phyloP scores from a whole-genome alignment of 2,797 vertebrate genomes.

The Diplodus sargus region DNA sequence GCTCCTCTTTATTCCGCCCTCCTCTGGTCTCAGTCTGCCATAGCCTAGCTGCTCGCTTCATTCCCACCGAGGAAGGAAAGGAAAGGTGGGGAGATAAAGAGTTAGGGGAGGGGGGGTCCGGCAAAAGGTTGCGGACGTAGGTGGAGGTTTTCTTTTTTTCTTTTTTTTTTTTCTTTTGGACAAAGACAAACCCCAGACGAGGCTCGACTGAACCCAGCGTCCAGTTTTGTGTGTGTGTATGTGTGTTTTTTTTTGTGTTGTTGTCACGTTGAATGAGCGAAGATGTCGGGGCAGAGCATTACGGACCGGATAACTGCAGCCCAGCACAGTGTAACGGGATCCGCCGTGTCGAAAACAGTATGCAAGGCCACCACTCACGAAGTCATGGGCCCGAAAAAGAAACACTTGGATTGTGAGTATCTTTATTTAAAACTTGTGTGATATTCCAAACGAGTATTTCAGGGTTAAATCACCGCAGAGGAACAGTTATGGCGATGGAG shows the following conservation, averaged over 20 bases:
- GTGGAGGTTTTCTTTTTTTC: conserved; percentile 59
- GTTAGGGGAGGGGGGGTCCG: conserved; percentile 26
- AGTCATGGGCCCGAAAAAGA: conserved; percentile 93
- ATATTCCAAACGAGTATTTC: not conserved
- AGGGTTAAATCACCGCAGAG: not conserved
- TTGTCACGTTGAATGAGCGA: conserved; percentile 68
- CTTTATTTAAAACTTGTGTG: not conserved
- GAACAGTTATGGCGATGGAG: conserved; percentile 59
- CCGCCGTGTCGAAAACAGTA: conserved; percentile 91
- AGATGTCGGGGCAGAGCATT: conserved; percentile 96
- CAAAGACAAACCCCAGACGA: conserved; percentile 22
- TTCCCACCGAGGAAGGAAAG: conserved; percentile 59
- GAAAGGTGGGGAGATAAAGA: not conserved
- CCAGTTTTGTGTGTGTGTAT: not conserved
- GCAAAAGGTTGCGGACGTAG: conserved; percentile 60
- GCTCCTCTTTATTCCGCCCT: conserved; percentile 74
- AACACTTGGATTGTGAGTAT: conserved; percentile 95
- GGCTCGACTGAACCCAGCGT: not conserved
- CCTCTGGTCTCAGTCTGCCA: conserved; percentile 65
- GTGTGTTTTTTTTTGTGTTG: conserved; percentile 23
- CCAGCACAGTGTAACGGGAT: conserved; percentile 96
- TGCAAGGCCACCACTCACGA: conserved; percentile 95
- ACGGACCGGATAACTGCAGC: conserved; percentile 95
- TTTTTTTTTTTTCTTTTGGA: conserved; percentile 7
- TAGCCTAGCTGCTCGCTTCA: conserved; percentile 65